These are phyloP conservation scores for Pinctada fucata DNA, from an alignment of 2,888 invertebrate species.

Conservation along the genomic window DNA sequence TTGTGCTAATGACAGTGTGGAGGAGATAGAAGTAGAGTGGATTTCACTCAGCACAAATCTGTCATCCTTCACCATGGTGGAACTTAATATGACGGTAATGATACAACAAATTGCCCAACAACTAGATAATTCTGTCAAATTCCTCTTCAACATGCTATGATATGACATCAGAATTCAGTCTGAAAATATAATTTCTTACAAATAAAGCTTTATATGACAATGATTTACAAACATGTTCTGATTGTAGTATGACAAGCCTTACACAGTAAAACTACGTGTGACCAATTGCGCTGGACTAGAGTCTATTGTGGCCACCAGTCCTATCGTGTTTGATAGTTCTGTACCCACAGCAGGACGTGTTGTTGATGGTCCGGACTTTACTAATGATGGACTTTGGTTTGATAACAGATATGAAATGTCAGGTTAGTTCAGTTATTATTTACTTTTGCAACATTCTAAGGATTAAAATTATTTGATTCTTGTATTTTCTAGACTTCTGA, in stretches of 20 bases:
- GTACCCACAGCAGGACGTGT: conserved; percentile 44
- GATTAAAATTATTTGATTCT: no score
- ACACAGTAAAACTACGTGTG: conserved; percentile 39
- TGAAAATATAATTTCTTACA: no score
- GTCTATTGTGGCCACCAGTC: conserved; percentile 29
- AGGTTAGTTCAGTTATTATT: conserved; percentile 26
- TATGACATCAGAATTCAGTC: no score
- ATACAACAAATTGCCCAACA: neutral
- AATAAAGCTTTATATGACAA: no score
- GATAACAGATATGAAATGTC: conserved; percentile 32
- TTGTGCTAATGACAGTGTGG: conserved; percentile 20
- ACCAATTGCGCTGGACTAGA: conserved; percentile 48
- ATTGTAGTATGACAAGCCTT: conserved; percentile 28
- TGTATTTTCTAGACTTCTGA: neutral
- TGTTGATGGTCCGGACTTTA: conserved; percentile 45
- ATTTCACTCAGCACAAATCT: conserved; percentile 33
- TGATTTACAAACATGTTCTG: neutral
- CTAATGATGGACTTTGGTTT: conserved; percentile 45
- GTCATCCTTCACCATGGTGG: conserved; percentile 41
- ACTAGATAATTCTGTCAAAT: neutral
- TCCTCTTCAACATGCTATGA: neutral
- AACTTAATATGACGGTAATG: conserved; percentile 35
- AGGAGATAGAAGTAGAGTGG: conserved; percentile 25
- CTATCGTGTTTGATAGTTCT: conserved; percentile 45
- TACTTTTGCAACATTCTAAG: neutral